Evolutionary conservation across 2,888 invertebrate species (phyloP).

Genomic region (Hedychridium roseum): DNA sequence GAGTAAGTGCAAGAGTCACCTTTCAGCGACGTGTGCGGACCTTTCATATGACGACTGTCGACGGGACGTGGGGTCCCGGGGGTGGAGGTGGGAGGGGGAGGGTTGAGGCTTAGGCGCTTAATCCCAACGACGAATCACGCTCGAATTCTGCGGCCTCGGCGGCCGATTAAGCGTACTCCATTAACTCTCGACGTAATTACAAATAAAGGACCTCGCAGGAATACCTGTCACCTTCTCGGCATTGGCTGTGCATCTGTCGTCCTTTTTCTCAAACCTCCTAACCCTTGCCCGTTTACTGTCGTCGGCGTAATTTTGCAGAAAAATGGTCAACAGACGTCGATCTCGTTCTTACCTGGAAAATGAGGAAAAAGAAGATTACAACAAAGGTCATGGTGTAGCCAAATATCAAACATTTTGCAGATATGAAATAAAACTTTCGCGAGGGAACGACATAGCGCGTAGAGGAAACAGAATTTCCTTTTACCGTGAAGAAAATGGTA

Average conservation of each 20-base stretch:
- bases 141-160: constrained; percentile 31
- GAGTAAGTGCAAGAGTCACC: constrained; percentile 16
- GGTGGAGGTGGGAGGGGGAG: constrained; percentile 2
- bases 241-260: too few relatives aligned
- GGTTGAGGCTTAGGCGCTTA: constrained; percentile 21
- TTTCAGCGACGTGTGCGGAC: too few relatives aligned
- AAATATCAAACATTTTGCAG: too few relatives aligned
- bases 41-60: too few relatives aligned
- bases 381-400: too few relatives aligned
- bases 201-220: constrained; percentile 45
- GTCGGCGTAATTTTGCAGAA: constrained; percentile 17
- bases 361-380: constrained; percentile 23
- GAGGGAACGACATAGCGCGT: too few relatives aligned
- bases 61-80: too few relatives aligned
- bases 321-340: constrained; percentile 31
- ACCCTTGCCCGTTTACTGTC: background rate
- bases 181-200: constrained; percentile 50
- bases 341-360: constrained; percentile 45
- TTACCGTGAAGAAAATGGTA: too few relatives aligned
- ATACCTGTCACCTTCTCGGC: constrained; percentile 27
- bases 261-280: background rate
- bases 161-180: constrained; percentile 41
- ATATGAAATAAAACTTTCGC: too few relatives aligned
- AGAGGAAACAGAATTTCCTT: too few relatives aligned
- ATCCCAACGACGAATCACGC: constrained; percentile 32